Evolutionary conservation across 2,113 vertebrate species (phyloP), one percentile per base, ranked within the genome.

Genomic region (Bujurquina vittata): DNA sequence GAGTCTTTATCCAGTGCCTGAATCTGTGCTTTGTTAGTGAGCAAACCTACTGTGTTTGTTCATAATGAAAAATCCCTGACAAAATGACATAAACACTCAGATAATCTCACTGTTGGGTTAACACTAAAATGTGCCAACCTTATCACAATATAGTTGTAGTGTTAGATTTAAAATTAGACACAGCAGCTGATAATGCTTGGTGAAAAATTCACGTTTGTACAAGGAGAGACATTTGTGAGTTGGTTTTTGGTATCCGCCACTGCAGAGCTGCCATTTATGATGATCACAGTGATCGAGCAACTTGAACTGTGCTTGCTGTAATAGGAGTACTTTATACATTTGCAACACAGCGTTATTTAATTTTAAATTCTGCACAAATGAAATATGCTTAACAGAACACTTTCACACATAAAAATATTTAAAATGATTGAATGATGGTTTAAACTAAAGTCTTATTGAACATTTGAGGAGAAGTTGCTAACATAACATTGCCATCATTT

Each of bases 241-340:
- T 52, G 43, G 61, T 80, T 54, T 40, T 73, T 33, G 11, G 29
- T 52, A 1, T 60, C 57, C 33, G 75, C 80, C 33, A 7, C 43
- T 86, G 63, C 80, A 76, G 26, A 26, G 83, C 82, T 74, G 78
- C 78, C 56, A 1, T 12, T 9, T 29, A 4, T 35, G 40, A 75
- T 37, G 40, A 75, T 33, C 37, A 49, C 33, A 57, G 29, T n/a
- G 23, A 74, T 84, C 52, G 55, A 74, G 69, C 23, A 3, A 23
- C 74, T 49, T 20, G 7, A n/a, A 46, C 54, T 80, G 29, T 1
- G 11, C 20, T 31, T 3, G 1, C 20, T 20, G 23, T 52, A 52
- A 26, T 14, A 7, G 29, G 43, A 61, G 15, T 22, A 4, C 55
- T 63, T 57, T 55, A 3, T 14, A 54, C 26, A 31, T 49, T 54